Evolutionary conservation across 2,888 invertebrate species (phyloP).

Genomic region (Orthonevra nobilis): DNA sequence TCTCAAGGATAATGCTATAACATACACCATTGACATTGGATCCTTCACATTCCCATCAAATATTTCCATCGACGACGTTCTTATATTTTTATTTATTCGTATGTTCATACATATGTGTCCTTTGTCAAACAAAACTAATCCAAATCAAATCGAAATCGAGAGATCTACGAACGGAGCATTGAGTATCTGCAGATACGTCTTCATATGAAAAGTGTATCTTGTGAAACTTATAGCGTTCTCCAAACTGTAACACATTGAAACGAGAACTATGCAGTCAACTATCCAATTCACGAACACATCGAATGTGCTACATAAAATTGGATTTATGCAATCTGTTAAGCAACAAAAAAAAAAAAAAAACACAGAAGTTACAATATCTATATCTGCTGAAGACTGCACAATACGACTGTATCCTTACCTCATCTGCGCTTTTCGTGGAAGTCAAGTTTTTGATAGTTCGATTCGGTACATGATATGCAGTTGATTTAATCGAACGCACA

Average conservation of each 20-base stretch:
- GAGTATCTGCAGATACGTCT: too few species aligned
- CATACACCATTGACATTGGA: neutral
- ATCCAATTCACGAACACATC: constrained; percentile 24
- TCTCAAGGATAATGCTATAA: too few species aligned
- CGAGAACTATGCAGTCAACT: constrained; percentile 35
- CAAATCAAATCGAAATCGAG: constrained; percentile 3
- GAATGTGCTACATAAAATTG: constrained; percentile 36
- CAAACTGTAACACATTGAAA: constrained; percentile 11
- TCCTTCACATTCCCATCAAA: neutral
- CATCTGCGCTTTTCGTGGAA: constrained; percentile 3
- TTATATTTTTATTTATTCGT: neutral
- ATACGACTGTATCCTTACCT: too few species aligned
- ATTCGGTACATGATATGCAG: constrained; percentile 12
- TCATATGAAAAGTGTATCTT: too few species aligned
- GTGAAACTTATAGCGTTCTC: too few species aligned
- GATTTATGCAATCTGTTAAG: constrained; percentile 25
- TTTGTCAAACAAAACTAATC: constrained; percentile 1
- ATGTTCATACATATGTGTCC: neutral
- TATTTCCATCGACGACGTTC: neutral
- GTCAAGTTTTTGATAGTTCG: constrained; percentile 14
- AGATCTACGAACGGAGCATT: too few species aligned
- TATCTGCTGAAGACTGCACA: constrained; percentile 3
- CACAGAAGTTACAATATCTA: constrained; percentile 1
- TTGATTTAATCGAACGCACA: constrained; percentile 21
- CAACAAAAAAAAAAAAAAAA: neutral